These are phyloP conservation scores for Halichoeres trimaculatus DNA, from an alignment of 2,113 vertebrate genomes.

Conservation along the genomic window DNA sequence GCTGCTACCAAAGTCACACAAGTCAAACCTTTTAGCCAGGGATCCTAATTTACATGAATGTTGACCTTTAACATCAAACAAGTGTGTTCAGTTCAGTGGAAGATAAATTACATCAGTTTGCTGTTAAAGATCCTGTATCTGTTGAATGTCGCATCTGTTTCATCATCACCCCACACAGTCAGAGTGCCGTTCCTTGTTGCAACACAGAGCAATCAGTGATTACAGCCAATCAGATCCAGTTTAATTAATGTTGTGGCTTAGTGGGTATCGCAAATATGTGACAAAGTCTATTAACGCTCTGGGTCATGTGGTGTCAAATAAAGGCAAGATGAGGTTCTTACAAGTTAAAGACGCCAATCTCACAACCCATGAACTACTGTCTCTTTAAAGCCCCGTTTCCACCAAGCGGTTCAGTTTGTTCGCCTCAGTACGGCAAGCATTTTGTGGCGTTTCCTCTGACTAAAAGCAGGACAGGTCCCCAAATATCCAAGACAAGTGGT, in stretches of 20 bases:
- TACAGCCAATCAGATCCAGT: slow-evolving; percentile 17
- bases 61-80: too few species aligned
- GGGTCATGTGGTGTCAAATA: not conserved
- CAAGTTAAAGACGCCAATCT: not conserved
- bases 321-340: not conserved
- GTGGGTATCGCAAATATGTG: slow-evolving; percentile 2
- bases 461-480: too few species aligned
- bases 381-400: too few species aligned
- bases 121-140: not conserved
- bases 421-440: too few species aligned
- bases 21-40: not conserved
- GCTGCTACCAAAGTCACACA: not conserved
- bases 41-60: too few species aligned
- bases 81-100: too few species aligned
- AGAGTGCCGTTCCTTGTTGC: not conserved
- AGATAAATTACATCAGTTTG: too few species aligned
- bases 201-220: slow-evolving; percentile 3
- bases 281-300: slow-evolving; percentile 2
- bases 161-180: not conserved
- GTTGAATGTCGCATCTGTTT: not conserved
- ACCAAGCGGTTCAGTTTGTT: too few species aligned
- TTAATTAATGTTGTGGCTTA: slow-evolving; percentile 14
- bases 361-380: too few species aligned
- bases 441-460: too few species aligned
- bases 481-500: too few species aligned